Evolutionary conservation across 2,888 invertebrate genomes (phyloP), one percentile per base, ranked within the genome.

Genomic region (Hyppa rectilinea): DNA sequence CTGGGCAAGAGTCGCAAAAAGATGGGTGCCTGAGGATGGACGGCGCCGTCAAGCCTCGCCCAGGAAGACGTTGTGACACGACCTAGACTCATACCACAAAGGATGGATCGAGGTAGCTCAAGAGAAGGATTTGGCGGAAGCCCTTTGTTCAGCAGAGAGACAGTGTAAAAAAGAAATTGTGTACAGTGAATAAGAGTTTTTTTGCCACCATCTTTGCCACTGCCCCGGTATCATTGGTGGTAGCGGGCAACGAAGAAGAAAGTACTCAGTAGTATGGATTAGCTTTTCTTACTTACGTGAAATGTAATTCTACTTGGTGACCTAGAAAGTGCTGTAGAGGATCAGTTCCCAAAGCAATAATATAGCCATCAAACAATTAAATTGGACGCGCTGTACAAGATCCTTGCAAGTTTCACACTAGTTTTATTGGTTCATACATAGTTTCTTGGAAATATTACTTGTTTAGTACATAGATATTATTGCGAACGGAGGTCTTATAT

Each of bases 291-390:
- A 26, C 6, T 26, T 23, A 26, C 6, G 14, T 23, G 6, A 14
- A 49, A 14, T 49, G 49, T 49, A 14, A 26, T 23, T 23, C 3
- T 31, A n/a, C 29, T 53, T 31, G 6, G 4, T 12, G 20, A 38
- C 58, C 12, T 20, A 43, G 20, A 29, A 61, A 58, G 45, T 45
- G 20, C 26, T 34, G 1, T 4, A 17, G 17, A 17, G 49, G 47
- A 34, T 58, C 4, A 36, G 66, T 60, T 67, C 29, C 72, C 26
- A 29, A 34, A 43, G 12, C 26, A 67, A 55, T 52, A 63, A 62
- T 63, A 68, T 40, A 75, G 67, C 29, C 45, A 60, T 64, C 29
- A 60, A 73, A 63, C 67, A 61, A 55, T 64, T 68, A 65, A 56
- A 68, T 56, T 34, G 45, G 52, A 49, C 26, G 59, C 29, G 29